Evolutionary conservation across 2,113 vertebrate genomes (phyloP).

Genomic region (Larimichthys polyactis): DNA sequence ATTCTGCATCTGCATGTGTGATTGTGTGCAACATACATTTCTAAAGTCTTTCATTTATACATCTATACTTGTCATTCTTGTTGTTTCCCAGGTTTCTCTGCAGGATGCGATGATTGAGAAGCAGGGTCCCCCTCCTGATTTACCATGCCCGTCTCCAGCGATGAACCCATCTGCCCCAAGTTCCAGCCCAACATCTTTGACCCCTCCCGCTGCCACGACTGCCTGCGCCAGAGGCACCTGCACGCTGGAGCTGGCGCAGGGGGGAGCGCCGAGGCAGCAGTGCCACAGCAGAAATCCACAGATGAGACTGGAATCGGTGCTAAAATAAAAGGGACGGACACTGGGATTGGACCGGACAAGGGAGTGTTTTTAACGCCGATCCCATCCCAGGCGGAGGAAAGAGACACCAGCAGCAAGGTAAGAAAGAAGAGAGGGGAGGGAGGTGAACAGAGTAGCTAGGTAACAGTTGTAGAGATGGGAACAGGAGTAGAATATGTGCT

Average conservation of each 20-base stretch:
- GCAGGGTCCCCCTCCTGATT: conserved; percentile 45
- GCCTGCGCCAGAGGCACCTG: conserved; percentile 83
- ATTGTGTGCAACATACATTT: neutral
- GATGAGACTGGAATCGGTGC: neutral
- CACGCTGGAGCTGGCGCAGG: conserved; percentile 74
- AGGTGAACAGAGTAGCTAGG: conserved; percentile 5
- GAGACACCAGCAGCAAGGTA: conserved; percentile 79
- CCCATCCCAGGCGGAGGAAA: conserved; percentile 70
- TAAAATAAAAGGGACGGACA: conserved; percentile 7
- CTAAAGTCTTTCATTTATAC: too few relatives aligned
- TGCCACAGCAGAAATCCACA: conserved; percentile 36
- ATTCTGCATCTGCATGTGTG: neutral
- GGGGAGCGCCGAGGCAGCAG: conserved; percentile 18
- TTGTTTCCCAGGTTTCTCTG: conserved; percentile 40
- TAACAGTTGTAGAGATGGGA: conserved; percentile 22
- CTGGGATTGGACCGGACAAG: conserved; percentile 31
- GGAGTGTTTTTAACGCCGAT: conserved; percentile 55
- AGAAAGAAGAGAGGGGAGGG: conserved; percentile 43
- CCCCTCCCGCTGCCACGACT: conserved; percentile 88
- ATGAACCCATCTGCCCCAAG: conserved; percentile 81
- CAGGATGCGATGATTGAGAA: conserved; percentile 59
- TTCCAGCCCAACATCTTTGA: conserved; percentile 90
- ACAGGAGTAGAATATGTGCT: neutral
- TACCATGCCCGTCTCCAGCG: conserved; percentile 81
- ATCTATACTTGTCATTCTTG: neutral